Conservation (phyloP, 2,113 vertebrate species). For the Hiodon alosoides region DNA sequence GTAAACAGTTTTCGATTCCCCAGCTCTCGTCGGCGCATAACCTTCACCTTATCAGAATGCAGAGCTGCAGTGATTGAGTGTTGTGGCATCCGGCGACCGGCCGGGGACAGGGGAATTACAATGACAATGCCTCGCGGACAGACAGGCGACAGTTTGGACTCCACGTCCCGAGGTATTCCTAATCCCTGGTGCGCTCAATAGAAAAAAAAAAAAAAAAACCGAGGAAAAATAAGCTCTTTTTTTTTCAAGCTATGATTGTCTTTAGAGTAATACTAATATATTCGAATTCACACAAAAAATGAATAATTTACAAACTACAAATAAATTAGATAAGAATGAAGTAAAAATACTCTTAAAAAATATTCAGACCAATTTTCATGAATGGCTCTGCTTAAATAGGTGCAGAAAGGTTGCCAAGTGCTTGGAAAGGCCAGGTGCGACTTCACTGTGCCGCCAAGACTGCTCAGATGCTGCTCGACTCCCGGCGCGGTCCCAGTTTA, state of each 20-base stretch:
- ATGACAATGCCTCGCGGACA: conserved; percentile 51
- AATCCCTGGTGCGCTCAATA: conserved; percentile 9
- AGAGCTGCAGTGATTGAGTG: conserved; percentile 21
- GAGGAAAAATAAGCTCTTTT: not conserved
- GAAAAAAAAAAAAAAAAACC: conserved; percentile 5
- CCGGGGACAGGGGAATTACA: conserved; percentile 41
- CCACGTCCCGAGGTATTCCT: conserved; percentile 20
- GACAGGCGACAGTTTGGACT: conserved; percentile 44
- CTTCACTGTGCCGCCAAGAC: not conserved
- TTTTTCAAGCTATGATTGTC: not conserved
- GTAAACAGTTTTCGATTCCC: conserved; percentile 11
- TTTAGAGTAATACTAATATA: not conserved
- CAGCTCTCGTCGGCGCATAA: conserved; percentile 17
- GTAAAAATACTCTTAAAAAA: not conserved
- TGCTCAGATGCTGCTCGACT: not conserved
- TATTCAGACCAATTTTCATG: not conserved
- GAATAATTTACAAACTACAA: not conserved
- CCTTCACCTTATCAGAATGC: conserved; percentile 25
- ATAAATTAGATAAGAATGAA: not conserved
- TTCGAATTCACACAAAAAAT: not conserved
- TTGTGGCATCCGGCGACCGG: conserved; percentile 23
- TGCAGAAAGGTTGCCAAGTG: conserved; percentile 2
- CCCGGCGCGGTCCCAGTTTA: not conserved
- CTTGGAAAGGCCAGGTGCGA: not conserved
- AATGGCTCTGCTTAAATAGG: not conserved